A percentile compares a stretch with the other conserved stretches of the same genome.
Evolutionary conservation across 2,113 vertebrate species (phyloP).

Genomic region (Myrmophylax atrothorax): DNA sequence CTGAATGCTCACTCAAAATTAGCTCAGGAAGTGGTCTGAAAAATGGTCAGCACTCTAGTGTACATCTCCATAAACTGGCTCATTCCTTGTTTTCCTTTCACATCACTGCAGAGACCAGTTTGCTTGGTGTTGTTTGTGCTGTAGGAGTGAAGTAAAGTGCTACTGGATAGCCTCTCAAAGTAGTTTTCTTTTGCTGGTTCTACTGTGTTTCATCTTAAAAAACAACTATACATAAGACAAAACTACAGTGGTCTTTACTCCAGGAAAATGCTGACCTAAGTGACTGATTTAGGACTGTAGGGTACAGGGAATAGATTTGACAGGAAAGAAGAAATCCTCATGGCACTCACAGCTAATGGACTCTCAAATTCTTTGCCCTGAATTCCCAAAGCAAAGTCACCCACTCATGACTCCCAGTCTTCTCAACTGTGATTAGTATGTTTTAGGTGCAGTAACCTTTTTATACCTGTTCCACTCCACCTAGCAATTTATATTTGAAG

Average conservation of each 20-base stretch:
- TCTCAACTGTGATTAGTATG: background rate
- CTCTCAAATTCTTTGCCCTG: background rate
- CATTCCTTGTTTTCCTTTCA: background rate
- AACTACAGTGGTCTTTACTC: background rate
- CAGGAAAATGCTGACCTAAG: background rate
- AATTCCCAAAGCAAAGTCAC: background rate
- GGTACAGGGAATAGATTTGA: background rate
- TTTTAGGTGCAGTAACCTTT: background rate
- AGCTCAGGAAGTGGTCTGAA: background rate
- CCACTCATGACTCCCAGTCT: background rate
- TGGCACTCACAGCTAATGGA: background rate
- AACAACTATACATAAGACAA: fast-evolving
- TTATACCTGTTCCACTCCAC: background rate
- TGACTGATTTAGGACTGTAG: background rate
- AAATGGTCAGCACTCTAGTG: background rate
- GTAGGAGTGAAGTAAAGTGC: background rate
- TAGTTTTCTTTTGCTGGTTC: background rate
- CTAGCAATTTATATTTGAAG: background rate
- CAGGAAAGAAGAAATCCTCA: background rate
- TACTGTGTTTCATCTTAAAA: background rate
- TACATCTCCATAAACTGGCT: background rate
- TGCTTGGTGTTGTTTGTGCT: background rate
- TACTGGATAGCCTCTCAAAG: background rate
- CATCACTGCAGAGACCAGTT: background rate
- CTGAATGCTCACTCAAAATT: background rate